These are phyloP conservation scores for Drosophila fulvimacula DNA, from an alignment of 2,888 invertebrate species.

Conservation along the genomic window DNA sequence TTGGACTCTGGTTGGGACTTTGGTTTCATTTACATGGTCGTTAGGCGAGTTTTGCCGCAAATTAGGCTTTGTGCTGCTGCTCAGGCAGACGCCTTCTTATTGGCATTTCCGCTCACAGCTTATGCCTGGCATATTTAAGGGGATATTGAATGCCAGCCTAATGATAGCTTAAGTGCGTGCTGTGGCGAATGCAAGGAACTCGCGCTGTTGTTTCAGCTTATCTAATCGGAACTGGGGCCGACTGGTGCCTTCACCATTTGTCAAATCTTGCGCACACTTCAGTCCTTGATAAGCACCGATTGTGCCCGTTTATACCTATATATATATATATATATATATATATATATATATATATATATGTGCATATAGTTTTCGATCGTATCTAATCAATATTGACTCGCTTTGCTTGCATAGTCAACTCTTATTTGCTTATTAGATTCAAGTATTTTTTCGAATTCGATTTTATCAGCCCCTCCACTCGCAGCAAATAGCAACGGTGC, in stretches of 20 bases:
- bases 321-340: conserved; percentile 12
- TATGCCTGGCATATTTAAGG: conserved; percentile 31
- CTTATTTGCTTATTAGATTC: conserved; percentile 61
- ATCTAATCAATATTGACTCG: conserved; percentile 72
- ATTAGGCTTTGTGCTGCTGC: conserved; percentile 72
- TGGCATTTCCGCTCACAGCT: conserved; percentile 63
- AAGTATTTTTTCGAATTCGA: conserved; percentile 39
- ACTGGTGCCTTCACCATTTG: conserved; percentile 13
- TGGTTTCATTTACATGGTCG: conserved; percentile 71
- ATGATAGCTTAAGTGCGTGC: conserved; percentile 20
- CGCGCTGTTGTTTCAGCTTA: conserved; percentile 16
- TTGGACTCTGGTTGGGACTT: conserved; percentile 23
- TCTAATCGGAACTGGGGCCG: conserved; percentile 36
- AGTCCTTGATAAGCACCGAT: conserved; percentile 40
- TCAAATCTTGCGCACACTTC: conserved; percentile 52
- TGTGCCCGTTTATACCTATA: conserved; percentile 14
- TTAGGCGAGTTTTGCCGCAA: conserved; percentile 71
- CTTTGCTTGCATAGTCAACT: conserved; percentile 53
- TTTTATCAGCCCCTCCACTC: conserved; percentile 44
- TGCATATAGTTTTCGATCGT: conserved; percentile 17
- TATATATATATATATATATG: conserved; percentile 7
- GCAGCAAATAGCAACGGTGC: conserved; percentile 33
- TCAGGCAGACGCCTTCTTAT: conserved; percentile 61
- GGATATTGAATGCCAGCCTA: not conserved
- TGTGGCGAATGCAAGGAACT: not conserved